Percentiles rank a stretch among this genome's conserved stretches.
Conservation (phyloP, 2,888 invertebrate species). For the Euplagia quadripunctaria region DNA sequence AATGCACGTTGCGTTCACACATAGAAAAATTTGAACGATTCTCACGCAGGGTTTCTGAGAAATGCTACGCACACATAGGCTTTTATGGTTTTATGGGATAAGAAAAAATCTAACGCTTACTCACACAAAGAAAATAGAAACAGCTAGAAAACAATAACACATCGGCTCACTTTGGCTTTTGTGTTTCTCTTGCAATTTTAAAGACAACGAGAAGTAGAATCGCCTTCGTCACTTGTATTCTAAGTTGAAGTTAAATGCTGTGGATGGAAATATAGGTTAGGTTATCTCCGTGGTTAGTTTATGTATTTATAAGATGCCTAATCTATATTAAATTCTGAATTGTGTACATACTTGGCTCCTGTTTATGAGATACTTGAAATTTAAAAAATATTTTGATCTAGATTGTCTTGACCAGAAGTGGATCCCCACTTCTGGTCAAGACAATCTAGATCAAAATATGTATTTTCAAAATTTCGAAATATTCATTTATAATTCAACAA, state of each 20-base stretch:
- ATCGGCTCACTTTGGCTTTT: conserved; percentile 53
- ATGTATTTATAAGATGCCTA: no score
- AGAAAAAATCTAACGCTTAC: conserved; percentile 69
- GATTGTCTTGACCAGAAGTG: neutral
- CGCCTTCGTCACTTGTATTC: conserved; percentile 2
- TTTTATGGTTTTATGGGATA: conserved; percentile 48
- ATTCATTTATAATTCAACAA: neutral
- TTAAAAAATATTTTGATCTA: neutral
- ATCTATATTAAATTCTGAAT: neutral
- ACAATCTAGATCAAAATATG: neutral
- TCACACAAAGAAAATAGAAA: conserved; percentile 58
- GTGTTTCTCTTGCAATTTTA: conserved; percentile 59
- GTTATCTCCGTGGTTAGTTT: no score
- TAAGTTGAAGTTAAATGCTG: neutral
- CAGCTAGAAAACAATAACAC: conserved; percentile 64
- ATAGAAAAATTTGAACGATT: conserved; percentile 30
- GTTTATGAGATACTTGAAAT: neutral
- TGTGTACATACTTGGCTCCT: neutral
- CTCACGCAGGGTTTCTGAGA: conserved; percentile 67
- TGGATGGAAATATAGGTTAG: neutral
- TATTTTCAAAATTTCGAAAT: neutral
- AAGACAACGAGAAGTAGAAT: conserved; percentile 10
- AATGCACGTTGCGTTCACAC: conserved; percentile 62
- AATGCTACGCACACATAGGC: conserved; percentile 60
- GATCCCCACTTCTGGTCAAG: neutral